A percentile compares a stretch with the other conserved stretches of the same genome.
phyloP scores from a whole-genome alignment of 1,140 invertebrate species.

The Drosophila bocki region DNA sequence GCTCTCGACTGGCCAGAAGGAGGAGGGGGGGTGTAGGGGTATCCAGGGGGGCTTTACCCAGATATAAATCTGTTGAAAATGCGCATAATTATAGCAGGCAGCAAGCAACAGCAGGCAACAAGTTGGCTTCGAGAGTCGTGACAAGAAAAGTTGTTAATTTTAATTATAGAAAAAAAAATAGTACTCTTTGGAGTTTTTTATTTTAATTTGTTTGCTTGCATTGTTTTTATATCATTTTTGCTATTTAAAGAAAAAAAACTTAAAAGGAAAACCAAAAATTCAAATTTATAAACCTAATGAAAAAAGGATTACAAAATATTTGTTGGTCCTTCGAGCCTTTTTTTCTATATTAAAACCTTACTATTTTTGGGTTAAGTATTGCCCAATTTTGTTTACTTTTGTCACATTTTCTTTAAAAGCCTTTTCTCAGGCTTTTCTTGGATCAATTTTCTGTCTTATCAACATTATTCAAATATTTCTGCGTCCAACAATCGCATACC shows the following conservation, averaged over 20 bases:
- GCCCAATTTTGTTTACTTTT: not conserved
- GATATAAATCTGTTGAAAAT: conserved; percentile 83
- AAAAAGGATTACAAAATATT: too few species aligned
- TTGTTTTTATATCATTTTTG: conserved; percentile 12
- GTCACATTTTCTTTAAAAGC: not conserved
- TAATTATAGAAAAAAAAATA: conserved; percentile 65
- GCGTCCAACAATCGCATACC: conserved; percentile 35
- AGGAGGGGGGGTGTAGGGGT: not conserved
- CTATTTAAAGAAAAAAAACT: conserved; percentile 22
- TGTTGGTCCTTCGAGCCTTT: not conserved
- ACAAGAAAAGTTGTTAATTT: conserved; percentile 83
- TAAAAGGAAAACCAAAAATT: not conserved
- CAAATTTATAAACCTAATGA: not conserved
- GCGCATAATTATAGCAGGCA: conserved; percentile 79
- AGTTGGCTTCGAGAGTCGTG: conserved; percentile 62
- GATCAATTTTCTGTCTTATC: conserved; percentile 13
- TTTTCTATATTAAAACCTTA: not conserved
- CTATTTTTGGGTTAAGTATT: not conserved
- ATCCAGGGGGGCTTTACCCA: conserved; percentile 20
- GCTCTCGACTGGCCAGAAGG: conserved; percentile 46
- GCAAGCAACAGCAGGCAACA: conserved; percentile 34
- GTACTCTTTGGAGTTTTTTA: conserved; percentile 32
- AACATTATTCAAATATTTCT: conserved; percentile 29
- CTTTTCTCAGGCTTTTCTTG: not conserved
- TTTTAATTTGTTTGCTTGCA: conserved; percentile 35